Base-by-base conservation (phyloP, 1,140 invertebrate species). In the Diploscapter pachys region DNA sequence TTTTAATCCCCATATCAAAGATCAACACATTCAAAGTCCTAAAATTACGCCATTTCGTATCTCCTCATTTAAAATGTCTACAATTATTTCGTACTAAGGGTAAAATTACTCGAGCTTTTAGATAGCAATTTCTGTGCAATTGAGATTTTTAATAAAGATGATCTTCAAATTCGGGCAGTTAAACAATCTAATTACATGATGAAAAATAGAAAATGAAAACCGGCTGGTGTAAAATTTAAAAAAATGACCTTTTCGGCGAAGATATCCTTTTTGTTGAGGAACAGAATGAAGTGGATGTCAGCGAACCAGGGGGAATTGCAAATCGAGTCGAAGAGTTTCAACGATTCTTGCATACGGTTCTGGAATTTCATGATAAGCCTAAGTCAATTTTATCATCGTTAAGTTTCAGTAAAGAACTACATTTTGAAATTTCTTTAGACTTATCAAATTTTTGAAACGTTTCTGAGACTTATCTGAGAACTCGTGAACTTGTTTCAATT, bases 231-330 rank as follows among this genome's bases (percentile, higher is more conserved):
- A 31, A 31, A 31, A 31, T 31, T 31, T 31, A 31, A 65, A 65
- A 65, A 48, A 65, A 65, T 11, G 9, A 11, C 9, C 57, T 31
- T 59, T 31, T 31, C 31, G 57, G 31, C 9, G 57, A 59, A 59
- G 31, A 11, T 59, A 11, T 71, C 74, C 56, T 86, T 87, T 71
- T 86, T 86, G 73, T 86, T 86, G 8, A 86, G 77, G 65, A 86
- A 85, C 11, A 86, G 78, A 69, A 86, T 85, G 69, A 86, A 85
- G 55, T 86, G 84, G 76, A 85, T 86, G 48, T 86, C 84, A 31
- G 84, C 80, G 57, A 85, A 85, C 84, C 85, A 85, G 3, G 84
- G 83, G 68, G 65, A 73, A 57, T 86, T 86, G 63, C 85, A 85
- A 13, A 85, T 86, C 4, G 85, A 86, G 69, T 85, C 85, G 67